These are phyloP conservation scores for Hypomesus transpacificus DNA, from an alignment of 2,113 vertebrate species.

Conservation along the genomic window DNA sequence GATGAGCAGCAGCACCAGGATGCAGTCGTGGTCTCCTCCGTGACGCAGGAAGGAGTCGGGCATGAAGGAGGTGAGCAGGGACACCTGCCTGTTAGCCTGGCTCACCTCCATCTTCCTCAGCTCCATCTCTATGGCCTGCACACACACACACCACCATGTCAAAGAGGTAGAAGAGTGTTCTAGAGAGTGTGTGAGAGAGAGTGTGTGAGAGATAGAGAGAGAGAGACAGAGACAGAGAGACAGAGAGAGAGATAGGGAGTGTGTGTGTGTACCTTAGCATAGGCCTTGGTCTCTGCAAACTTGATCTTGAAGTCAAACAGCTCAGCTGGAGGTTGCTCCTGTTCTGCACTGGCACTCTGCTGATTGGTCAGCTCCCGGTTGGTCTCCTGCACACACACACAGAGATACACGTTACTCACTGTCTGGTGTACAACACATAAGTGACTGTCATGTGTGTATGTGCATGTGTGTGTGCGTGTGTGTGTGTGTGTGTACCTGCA, in stretches of 20 bases:
- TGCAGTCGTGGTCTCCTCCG: slow-evolving; percentile 91
- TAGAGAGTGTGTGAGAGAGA: too few relatives aligned
- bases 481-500: slow-evolving; percentile 75
- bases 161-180: too few relatives aligned
- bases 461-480: neutral
- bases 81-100: slow-evolving; percentile 91
- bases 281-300: slow-evolving; percentile 95
- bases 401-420: neutral
- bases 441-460: neutral
- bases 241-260: neutral
- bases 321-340: slow-evolving; percentile 85
- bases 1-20: slow-evolving; percentile 93
- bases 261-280: slow-evolving; percentile 80
- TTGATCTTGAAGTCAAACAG: slow-evolving; percentile 99
- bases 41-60: slow-evolving; percentile 94
- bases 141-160: neutral
- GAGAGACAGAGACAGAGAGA: too few relatives aligned
- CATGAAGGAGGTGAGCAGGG: slow-evolving; percentile 95
- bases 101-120: slow-evolving; percentile 94
- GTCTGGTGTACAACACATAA: neutral
- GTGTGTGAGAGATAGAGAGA: too few relatives aligned
- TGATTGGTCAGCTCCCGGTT: slow-evolving; percentile 91
- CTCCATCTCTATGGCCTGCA: slow-evolving; percentile 97
- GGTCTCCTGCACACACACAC: slow-evolving; percentile 73
- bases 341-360: slow-evolving; percentile 85